Evolutionary conservation across 1,140 invertebrate species (phyloP).

Genomic region (Ceratina calcarata): DNA sequence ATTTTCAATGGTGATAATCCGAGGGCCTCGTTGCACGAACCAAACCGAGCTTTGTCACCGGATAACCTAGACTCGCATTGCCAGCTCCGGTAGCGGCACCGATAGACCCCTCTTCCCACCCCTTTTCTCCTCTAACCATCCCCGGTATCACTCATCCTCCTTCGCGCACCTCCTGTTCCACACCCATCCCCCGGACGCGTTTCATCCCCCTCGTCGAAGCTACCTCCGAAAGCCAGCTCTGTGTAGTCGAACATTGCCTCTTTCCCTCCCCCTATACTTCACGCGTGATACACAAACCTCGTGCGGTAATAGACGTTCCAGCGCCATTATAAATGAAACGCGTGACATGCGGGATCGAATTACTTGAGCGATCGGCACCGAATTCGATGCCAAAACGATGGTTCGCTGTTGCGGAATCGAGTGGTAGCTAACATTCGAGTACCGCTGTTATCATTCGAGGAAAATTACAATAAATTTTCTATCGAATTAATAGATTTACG

Average conservation of each 20-base stretch:
- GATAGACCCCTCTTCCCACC: conserved; percentile 57
- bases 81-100: conserved; percentile 70
- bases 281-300: conserved; percentile 59
- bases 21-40: conserved; percentile 59
- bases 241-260: neutral
- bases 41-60: conserved; percentile 74
- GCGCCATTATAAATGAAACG: conserved; percentile 68
- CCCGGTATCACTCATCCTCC: neutral
- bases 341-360: conserved; percentile 47
- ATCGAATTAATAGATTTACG: no score
- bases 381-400: conserved; percentile 21
- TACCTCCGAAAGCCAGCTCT: conserved; percentile 39
- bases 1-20: conserved; percentile 76
- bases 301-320: conserved; percentile 64
- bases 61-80: conserved; percentile 75
- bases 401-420: conserved; percentile 1
- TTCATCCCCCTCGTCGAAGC: conserved; percentile 42
- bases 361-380: conserved; percentile 40
- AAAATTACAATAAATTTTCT: no score
- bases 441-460: no score
- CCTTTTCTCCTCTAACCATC: neutral
- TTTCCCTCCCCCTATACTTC: conserved; percentile 4
- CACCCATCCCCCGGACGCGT: conserved; percentile 16
- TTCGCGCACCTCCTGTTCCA: conserved; percentile 11
- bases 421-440: conserved; percentile 4